These are phyloP conservation scores for Ips nitidus DNA, from an alignment of 1,140 invertebrate genomes.

Conservation along the genomic window DNA sequence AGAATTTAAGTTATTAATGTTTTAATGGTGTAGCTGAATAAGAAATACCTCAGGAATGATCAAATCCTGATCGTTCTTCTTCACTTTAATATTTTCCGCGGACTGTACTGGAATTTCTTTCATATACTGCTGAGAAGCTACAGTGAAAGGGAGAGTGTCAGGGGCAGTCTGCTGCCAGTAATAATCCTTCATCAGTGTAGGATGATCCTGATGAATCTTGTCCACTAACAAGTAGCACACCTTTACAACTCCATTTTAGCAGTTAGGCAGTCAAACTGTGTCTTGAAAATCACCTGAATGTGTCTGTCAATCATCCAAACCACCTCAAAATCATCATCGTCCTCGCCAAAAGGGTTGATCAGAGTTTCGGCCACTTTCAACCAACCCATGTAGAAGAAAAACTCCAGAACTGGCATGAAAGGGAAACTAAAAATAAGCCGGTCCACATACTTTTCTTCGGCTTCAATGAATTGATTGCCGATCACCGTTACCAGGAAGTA, in stretches of 20 bases:
- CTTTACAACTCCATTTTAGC: slow-evolving; percentile 49
- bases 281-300: slow-evolving; percentile 61
- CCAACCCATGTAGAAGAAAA: slow-evolving; percentile 90
- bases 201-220: slow-evolving; percentile 89
- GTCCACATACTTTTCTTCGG: slow-evolving; percentile 49
- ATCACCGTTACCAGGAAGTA: slow-evolving; percentile 72
- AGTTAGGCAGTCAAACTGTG: background rate
- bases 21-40: background rate
- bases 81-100: slow-evolving; percentile 71
- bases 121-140: slow-evolving; percentile 71
- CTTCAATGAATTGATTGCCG: slow-evolving; percentile 59
- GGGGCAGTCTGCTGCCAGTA: slow-evolving; percentile 88
- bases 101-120: slow-evolving; percentile 78
- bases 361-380: slow-evolving; percentile 83
- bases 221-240: slow-evolving; percentile 89
- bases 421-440: slow-evolving; percentile 78
- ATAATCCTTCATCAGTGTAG: slow-evolving; percentile 79
- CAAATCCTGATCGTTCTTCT: slow-evolving; percentile 39
- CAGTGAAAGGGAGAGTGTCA: slow-evolving; percentile 78
- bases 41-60: slow-evolving; percentile 35
- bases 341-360: slow-evolving; percentile 88
- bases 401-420: slow-evolving; percentile 80
- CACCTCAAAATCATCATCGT: slow-evolving; percentile 76
- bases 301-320: slow-evolving; percentile 89
- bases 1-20: background rate